Conservation (phyloP, 2,113 vertebrate species). For the Sander vitreus region DNA sequence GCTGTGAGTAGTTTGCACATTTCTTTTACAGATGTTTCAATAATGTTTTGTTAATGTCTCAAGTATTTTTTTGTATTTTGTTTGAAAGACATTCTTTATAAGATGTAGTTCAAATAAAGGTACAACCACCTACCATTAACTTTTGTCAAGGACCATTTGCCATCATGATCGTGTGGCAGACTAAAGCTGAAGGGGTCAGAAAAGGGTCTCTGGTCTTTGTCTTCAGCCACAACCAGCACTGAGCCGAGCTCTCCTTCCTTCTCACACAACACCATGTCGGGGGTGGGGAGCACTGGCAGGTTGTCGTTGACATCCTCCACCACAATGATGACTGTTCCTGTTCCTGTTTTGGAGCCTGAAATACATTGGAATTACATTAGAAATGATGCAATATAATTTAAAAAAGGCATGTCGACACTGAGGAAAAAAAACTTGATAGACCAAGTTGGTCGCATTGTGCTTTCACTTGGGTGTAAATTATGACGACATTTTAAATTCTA, state of each 20-base stretch:
- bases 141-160: conserved; percentile 79
- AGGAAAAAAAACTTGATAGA: not conserved
- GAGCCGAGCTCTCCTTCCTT: conserved; percentile 73
- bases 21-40: not conserved
- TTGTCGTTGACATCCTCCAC: conserved; percentile 89
- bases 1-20: not conserved
- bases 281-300: conserved; percentile 70
- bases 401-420: not conserved
- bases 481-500: not conserved
- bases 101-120: not conserved
- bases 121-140: conserved; percentile 80
- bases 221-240: conserved; percentile 76
- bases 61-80: not conserved
- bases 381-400: not conserved
- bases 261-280: conserved; percentile 80
- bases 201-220: conserved; percentile 81
- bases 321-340: conserved; percentile 87
- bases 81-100: not conserved
- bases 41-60: not conserved
- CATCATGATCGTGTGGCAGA: conserved; percentile 60
- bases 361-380: conserved; percentile 8
- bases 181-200: conserved; percentile 85
- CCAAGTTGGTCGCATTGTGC: not conserved
- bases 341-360: conserved; percentile 87
- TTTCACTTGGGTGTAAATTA: not conserved